Conservation (phyloP, 2,888 invertebrate genomes). For the Parasteatoda lunata region DNA sequence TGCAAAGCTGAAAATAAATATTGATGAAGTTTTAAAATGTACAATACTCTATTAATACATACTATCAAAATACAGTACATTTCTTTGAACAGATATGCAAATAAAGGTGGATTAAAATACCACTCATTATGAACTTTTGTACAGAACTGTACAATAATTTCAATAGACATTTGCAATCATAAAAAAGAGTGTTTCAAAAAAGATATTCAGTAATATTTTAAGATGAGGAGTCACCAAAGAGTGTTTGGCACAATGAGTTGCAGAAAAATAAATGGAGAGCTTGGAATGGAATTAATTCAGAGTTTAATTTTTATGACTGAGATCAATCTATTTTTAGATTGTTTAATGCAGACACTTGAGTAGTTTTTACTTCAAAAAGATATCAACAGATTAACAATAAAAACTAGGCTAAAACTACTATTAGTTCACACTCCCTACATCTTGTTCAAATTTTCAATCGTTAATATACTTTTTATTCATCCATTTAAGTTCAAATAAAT, state of each 20-base stretch:
- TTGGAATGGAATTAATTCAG: neutral
- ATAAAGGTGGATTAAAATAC: slow-evolving; percentile 65
- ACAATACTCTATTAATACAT: slow-evolving; percentile 67
- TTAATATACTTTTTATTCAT: too few species aligned
- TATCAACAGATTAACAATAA: too few species aligned
- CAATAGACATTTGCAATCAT: slow-evolving; percentile 47
- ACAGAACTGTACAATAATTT: slow-evolving; percentile 62
- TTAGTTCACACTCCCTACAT: too few species aligned
- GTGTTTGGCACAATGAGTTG: slow-evolving; percentile 6
- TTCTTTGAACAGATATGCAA: slow-evolving; percentile 68
- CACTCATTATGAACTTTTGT: slow-evolving; percentile 62
- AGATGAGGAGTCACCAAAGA: slow-evolving; percentile 29
- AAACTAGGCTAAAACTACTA: too few species aligned
- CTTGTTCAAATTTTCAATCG: too few species aligned
- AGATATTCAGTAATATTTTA: slow-evolving; percentile 33
- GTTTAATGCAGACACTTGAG: slow-evolving; percentile 57
- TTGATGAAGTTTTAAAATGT: slow-evolving; percentile 66
- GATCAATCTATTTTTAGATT: neutral
- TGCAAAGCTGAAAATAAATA: slow-evolving; percentile 68
- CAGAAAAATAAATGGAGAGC: slow-evolving; percentile 10
- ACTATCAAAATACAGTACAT: slow-evolving; percentile 68
- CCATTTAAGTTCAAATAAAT: too few species aligned
- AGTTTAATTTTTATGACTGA: too few species aligned
- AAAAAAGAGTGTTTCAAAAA: slow-evolving; percentile 33
- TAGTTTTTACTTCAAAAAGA: slow-evolving; percentile 17